Evolutionary conservation across 2,888 invertebrate species (phyloP).

Genomic region (Pachydiplax longipennis): DNA sequence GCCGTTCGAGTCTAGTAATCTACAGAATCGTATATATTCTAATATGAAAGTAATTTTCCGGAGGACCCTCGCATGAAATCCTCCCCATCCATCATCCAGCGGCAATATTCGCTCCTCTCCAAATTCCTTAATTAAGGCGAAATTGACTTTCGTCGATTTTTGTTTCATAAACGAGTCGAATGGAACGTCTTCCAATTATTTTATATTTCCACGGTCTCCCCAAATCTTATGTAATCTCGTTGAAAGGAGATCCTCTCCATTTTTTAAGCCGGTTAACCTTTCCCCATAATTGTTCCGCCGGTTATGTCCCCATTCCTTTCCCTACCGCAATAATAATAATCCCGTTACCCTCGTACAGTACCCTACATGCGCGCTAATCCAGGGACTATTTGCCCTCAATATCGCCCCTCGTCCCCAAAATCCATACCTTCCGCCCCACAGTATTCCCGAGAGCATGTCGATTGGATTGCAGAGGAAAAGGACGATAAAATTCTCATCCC

Average conservation of each 20-base stretch:
- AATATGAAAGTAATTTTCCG: not conserved
- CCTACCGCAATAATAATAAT: conserved; percentile 24
- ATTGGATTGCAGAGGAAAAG: conserved; percentile 6
- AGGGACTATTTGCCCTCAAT: conserved; percentile 18
- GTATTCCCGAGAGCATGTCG: not conserved
- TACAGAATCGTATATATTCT: not conserved
- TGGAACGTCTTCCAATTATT: not conserved
- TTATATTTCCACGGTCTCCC: not conserved
- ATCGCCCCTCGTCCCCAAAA: not conserved
- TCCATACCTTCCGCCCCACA: not conserved
- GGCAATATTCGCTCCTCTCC: not conserved
- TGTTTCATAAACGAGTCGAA: not conserved
- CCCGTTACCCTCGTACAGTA: conserved; percentile 5
- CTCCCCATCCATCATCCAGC: not conserved
- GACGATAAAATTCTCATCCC: conserved; percentile 2
- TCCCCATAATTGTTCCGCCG: conserved; percentile 16
- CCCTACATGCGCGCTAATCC: not conserved
- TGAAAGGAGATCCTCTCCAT: not conserved
- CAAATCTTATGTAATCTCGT: not conserved
- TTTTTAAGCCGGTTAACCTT: not conserved
- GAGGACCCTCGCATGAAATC: not conserved
- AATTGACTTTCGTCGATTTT: not conserved
- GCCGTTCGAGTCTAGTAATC: not conserved
- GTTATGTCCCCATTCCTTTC: conserved; percentile 1
- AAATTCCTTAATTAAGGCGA: not conserved